phyloP scores from a whole-genome alignment of 2,797 vertebrate genomes.

The Cynopterus sphinx region DNA sequence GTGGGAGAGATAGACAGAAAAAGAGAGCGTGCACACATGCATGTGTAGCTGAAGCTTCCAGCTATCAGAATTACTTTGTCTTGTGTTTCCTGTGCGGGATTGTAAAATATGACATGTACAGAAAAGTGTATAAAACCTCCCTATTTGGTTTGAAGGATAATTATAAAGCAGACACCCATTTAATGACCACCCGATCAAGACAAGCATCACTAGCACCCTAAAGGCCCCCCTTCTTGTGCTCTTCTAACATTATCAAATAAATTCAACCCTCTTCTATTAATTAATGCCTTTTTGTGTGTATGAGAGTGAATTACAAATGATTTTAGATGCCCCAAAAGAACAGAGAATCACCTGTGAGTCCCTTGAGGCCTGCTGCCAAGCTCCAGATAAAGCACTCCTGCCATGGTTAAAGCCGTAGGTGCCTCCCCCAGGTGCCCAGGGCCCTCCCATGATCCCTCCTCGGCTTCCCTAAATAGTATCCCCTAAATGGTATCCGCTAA shows the following conservation, averaged over 20 bases:
- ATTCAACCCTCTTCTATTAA: neutral
- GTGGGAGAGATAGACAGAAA: neutral
- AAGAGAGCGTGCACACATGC: neutral
- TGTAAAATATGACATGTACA: neutral
- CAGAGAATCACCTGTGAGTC: neutral
- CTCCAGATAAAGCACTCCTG: neutral
- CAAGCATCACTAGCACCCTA: neutral
- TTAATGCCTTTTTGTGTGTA: neutral
- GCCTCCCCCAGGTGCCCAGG: neutral
- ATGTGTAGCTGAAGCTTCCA: neutral
- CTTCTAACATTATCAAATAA: neutral
- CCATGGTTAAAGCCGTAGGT: neutral
- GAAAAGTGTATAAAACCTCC: neutral
- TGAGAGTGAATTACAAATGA: neutral
- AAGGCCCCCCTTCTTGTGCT: neutral
- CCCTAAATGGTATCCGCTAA: neutral
- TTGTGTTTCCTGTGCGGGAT: neutral
- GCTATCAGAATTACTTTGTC: neutral
- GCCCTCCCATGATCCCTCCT: accelerated
- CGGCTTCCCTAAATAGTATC: neutral
- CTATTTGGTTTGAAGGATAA: neutral
- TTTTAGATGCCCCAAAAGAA: neutral
- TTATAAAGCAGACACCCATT: neutral
- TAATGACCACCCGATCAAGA: neutral
- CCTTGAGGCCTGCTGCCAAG: too few relatives aligned